A percentile compares a stretch with the other conserved stretches of the same genome.
Evolutionary conservation across 2,888 invertebrate species (phyloP).

Genomic region (Ecdyonurus torrentis): DNA sequence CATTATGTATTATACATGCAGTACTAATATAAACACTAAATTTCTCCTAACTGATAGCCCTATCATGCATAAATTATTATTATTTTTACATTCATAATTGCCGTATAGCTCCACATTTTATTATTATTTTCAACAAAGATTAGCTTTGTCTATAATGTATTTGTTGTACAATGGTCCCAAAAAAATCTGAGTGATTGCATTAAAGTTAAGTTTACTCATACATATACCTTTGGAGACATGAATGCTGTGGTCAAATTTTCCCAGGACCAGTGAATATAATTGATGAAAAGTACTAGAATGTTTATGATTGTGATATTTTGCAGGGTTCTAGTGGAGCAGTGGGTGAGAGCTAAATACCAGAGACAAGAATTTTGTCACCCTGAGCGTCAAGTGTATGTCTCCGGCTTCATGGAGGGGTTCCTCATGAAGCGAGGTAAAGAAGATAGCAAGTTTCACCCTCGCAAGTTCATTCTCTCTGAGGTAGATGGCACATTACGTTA

Average conservation of each 20-base stretch:
- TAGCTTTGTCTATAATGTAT: no score
- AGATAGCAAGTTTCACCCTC: slow-evolving; percentile 63
- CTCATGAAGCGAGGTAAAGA: slow-evolving; percentile 81
- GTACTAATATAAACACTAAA: no score
- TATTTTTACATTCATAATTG: neutral
- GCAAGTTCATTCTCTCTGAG: slow-evolving; percentile 69
- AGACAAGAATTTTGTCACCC: slow-evolving; percentile 71
- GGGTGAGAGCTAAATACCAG: slow-evolving; percentile 82
- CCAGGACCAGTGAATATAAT: slow-evolving; percentile 2
- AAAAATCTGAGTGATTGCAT: no score
- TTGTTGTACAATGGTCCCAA: no score
- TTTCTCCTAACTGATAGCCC: no score
- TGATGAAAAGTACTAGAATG: neutral
- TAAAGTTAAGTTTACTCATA: slow-evolving; percentile 8
- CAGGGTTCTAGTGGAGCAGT: slow-evolving; percentile 76
- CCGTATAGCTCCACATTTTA: no score
- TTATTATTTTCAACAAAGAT: no score
- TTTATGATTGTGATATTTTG: slow-evolving; percentile 18
- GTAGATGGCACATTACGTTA: slow-evolving; percentile 61
- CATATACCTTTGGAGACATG: no score
- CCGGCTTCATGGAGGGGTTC: slow-evolving; percentile 68
- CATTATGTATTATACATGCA: no score
- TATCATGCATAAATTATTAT: no score
- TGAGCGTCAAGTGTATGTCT: slow-evolving; percentile 61
- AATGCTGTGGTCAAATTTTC: no score